A percentile compares a stretch with the other conserved stretches of the same genome.
These are phyloP conservation scores for Cataglyphis albicans DNA, from an alignment of 2,888 invertebrate species.

Conservation along the genomic window DNA sequence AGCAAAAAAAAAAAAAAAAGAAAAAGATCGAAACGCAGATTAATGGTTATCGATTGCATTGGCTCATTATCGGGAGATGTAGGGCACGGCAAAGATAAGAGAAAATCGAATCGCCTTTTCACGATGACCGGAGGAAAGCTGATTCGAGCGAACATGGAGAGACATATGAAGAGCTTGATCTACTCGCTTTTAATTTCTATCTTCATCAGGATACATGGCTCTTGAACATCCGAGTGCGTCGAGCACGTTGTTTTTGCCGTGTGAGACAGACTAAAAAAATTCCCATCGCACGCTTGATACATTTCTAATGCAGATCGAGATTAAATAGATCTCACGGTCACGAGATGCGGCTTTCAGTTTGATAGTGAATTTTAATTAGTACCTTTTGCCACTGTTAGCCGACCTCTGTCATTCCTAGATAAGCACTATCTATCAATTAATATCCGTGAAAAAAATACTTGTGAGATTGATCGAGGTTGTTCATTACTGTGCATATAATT, in stretches of 20 bases:
- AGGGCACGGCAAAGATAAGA: conserved; percentile 21
- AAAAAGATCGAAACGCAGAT: conserved; percentile 36
- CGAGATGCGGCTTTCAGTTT: background rate
- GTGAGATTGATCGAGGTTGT: background rate
- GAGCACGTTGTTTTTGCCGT: background rate
- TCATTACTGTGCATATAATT: background rate
- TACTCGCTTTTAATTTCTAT: conserved; percentile 25
- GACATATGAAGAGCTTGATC: background rate
- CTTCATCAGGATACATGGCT: background rate
- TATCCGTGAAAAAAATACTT: background rate
- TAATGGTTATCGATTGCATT: conserved; percentile 31
- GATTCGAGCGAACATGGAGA: conserved; percentile 21
- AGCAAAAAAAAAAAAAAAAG: conserved; percentile 1
- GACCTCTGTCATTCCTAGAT: background rate
- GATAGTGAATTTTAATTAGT: conserved; percentile 30
- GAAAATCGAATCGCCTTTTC: conserved; percentile 28
- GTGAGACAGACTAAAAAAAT: background rate
- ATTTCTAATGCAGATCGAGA: conserved; percentile 25
- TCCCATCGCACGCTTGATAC: conserved; percentile 23
- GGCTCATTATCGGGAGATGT: conserved; percentile 42
- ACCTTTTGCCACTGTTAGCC: background rate
- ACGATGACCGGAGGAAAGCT: conserved; percentile 24
- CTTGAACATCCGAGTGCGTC: background rate
- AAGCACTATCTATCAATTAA: background rate
- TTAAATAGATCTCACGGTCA: conserved; percentile 27